Base-by-base conservation (phyloP, 2,113 vertebrate species). In the Physeter macrocephalus region DNA sequence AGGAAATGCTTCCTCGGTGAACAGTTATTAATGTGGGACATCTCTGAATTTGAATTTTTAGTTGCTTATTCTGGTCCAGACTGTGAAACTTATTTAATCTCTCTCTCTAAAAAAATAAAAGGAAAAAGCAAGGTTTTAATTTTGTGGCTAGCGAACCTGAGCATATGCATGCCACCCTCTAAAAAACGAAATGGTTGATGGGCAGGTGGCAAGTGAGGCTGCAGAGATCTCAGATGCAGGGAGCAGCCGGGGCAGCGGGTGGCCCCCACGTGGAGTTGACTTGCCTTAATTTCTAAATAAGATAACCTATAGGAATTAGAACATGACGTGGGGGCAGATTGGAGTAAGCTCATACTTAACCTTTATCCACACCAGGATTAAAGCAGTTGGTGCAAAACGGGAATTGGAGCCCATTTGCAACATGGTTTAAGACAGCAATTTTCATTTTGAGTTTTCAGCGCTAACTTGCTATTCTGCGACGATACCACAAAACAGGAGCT, bases 1-100 rank as follows among this genome's bases (percentile, higher is more conserved):
- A 99, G 99, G 99, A 99, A 99, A 99, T 99, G 99, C 99, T 99
- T 99, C 98, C 98, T 98, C 87, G 98, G 98, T 99, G 98, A 99
- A 98, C 98, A 98, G 98, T 98, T 99, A 99, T 99, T 98, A 98
- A 98, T 93, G 75, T 95, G 98, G 97, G 98, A 96, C 97, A 98
- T 98, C 98, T 96, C 97, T 93, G 98, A 98, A 98, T 98, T 98
- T 98, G 95, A 98, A 98, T 98, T 98, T 93, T 98, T 82, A 96
- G 97, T 98, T 97, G 96, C 96, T 94, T 97, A 54, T 97, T 94
- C 88, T 97, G 84, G 36, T 64, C 75, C 36, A 77, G 83, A 92
- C 49, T 43, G 12, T n/a, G 84, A 97, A 72, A 96, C 84, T 66
- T 95, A 59, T 23, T 92, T 96, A 93, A 98, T 78, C 86, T 97